Evolutionary conservation across 2,888 invertebrate species (phyloP), one percentile per base, ranked within the genome.

Genomic region (Himalopsyche kuldschensis): DNA sequence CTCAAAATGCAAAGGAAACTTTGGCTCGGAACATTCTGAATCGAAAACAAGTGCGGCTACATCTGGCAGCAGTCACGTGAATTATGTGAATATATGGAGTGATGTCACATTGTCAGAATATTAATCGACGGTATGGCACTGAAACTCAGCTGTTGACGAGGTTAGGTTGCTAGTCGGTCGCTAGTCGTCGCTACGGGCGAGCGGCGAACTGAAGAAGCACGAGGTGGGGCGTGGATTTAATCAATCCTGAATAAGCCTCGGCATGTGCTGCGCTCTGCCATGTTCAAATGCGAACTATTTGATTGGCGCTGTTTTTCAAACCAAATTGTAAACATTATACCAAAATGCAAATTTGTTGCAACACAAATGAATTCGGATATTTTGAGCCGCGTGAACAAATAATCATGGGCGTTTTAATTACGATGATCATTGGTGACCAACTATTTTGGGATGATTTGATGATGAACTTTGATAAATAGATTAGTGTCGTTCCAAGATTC

Each of bases 181-280:
- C 75, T 41, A 46, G 31, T 35, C 76, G 76, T 63, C 69, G 69
- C 35, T 41, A 32, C 41, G 32, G 31, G 32, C 63, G 77, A 41
- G 63, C 20, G 55, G 35, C 82, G 78, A 48, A 46, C 78, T 78
- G 41, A 46, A 63, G 75, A 41, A 24, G 47, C 75, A 75, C 76
- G 35, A n/a, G 10, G 76, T 35, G 35, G 82, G 76, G 82, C 79
- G 82, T 76, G 79, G 76, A 80, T 69, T 69, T 80, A 82, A 82
- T 82, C 82, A 82, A 82, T 82, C 75, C 82, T 75, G 78, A 35
- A 78, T 77, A 82, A 76, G 35, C 32, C 63, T 20, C 75, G 75
- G 27, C 41, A 27, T 3, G 75, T 69, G 41, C 82, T 79, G 79
- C 82, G 79, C 78, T 82, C 82, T 82, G 15, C 20, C 76, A 55